phyloP scores from a whole-genome alignment of 2,113 vertebrate species.

The Sterrhoptilus dennistouni region DNA sequence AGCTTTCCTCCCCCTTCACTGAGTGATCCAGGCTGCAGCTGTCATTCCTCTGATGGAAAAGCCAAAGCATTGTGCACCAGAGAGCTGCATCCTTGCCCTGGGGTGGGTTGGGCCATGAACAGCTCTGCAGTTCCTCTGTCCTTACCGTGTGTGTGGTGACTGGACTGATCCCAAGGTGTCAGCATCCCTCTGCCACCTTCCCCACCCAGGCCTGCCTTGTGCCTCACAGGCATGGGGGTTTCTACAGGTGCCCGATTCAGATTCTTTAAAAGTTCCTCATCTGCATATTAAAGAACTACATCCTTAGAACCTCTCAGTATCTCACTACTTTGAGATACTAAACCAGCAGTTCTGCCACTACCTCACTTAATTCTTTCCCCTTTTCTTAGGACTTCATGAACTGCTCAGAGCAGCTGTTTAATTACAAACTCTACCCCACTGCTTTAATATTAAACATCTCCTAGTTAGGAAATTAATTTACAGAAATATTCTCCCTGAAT shows the following conservation, averaged over 20 bases:
- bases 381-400: background rate
- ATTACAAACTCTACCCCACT: background rate
- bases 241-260: background rate
- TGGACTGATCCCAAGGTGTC: background rate
- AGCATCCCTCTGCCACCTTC: background rate
- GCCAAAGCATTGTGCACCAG: background rate
- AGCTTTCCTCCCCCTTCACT: background rate
- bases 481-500: background rate
- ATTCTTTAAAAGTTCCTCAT: background rate
- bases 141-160: background rate
- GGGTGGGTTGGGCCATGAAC: background rate
- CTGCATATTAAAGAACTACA: background rate
- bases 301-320: background rate
- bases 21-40: background rate
- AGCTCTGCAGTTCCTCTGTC: background rate
- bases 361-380: background rate
- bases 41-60: rapidly evolving
- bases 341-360: background rate
- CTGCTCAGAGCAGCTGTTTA: background rate
- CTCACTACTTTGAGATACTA: background rate
- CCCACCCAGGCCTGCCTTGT: background rate
- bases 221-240: rapidly evolving
- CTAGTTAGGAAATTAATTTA: background rate
- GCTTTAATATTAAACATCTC: background rate
- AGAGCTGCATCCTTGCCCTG: background rate